Conservation (phyloP, 2,797 vertebrate species). For the Oreonectes daqikongensis region DNA sequence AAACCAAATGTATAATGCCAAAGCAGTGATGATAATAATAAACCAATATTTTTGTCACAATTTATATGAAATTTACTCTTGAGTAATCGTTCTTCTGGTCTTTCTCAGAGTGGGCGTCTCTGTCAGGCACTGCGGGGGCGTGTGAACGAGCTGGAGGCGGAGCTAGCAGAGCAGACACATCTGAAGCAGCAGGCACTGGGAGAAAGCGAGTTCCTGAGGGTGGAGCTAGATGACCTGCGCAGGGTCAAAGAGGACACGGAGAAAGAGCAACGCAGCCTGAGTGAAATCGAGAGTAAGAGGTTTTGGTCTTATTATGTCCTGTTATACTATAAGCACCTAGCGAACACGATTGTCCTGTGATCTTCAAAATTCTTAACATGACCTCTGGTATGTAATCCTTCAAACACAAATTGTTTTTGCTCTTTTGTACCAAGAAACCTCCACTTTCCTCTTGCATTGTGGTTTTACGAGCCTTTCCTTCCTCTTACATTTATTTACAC, state of each 20-base stretch:
- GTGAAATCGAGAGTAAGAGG: conserved; percentile 91
- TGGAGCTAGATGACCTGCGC: conserved; percentile 93
- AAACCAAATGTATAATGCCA: too few species aligned
- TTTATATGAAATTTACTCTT: too few species aligned
- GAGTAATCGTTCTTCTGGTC: neutral
- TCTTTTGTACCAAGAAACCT: too few species aligned
- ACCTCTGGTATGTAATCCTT: neutral
- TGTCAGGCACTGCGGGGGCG: conserved; percentile 89
- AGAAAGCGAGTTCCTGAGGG: conserved; percentile 90
- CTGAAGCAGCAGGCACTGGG: conserved; percentile 90
- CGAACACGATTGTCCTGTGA: too few species aligned
- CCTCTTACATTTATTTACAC: neutral
- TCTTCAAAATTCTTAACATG: neutral
- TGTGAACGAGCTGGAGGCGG: conserved; percentile 90
- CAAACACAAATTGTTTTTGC: neutral
- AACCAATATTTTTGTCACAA: too few species aligned
- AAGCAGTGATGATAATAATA: too few species aligned
- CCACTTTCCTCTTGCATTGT: neutral
- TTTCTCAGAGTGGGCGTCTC: conserved; percentile 81
- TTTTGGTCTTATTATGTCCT: neutral
- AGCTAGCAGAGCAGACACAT: conserved; percentile 94
- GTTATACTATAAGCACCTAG: too few species aligned
- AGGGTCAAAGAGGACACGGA: conserved; percentile 90
- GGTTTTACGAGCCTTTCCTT: neutral
- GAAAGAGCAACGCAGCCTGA: conserved; percentile 94